Percentiles rank a stretch among this genome's conserved stretches.
These are phyloP conservation scores for Alca torda DNA, from an alignment of 2,797 vertebrate species.

Conservation along the genomic window DNA sequence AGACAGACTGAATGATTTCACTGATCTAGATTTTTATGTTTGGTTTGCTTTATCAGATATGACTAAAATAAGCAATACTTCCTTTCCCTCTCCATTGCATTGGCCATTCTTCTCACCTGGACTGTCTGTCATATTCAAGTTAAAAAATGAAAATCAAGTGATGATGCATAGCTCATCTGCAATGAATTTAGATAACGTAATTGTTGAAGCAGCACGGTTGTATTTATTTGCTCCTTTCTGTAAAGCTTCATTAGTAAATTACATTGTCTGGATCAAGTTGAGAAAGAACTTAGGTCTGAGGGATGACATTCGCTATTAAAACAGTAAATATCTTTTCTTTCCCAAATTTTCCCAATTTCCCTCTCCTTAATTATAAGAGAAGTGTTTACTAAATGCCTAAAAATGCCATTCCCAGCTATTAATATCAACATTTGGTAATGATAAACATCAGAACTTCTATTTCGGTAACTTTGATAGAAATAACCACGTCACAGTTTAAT, in stretches of 20 bases:
- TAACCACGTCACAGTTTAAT: not conserved
- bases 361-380: not conserved
- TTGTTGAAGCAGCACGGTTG: not conserved
- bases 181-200: not conserved
- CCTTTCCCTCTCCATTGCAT: not conserved
- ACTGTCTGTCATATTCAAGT: not conserved
- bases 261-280: not conserved
- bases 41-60: not conserved
- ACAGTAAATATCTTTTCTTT: not conserved
- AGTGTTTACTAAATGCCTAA: not conserved
- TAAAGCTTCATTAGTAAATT: not conserved
- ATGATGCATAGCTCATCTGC: not conserved
- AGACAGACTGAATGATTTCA: not conserved
- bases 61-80: not conserved
- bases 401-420: not conserved
- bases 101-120: not conserved
- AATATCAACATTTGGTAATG: not conserved
- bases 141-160: not conserved
- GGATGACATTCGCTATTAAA: not conserved
- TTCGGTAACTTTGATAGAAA: not conserved
- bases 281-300: not conserved
- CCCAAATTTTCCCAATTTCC: not conserved
- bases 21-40: not conserved
- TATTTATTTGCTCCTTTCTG: not conserved
- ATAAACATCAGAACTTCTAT: not conserved